phyloP scores from a whole-genome alignment of 2,113 vertebrate genomes.

The Melanocharis versteri region DNA sequence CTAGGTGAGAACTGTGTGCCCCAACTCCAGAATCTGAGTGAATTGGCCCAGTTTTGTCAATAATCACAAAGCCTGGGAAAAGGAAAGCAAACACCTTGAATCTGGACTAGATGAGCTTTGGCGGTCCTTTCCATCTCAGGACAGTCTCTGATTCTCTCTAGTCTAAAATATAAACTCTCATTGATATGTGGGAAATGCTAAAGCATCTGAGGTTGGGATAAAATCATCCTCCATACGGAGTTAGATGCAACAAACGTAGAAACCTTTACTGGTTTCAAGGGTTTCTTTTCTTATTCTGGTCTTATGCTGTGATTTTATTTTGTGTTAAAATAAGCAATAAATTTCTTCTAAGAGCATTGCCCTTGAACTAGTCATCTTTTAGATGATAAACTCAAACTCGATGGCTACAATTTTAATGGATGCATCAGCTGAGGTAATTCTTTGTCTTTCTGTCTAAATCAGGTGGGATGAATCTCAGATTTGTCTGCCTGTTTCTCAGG shows the following conservation, averaged over 20 bases:
- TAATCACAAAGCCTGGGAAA: not conserved
- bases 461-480: not conserved
- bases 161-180: not conserved
- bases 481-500: not conserved
- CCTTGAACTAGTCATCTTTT: not conserved
- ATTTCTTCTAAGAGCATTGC: not conserved
- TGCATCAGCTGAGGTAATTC: not conserved
- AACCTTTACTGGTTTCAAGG: not conserved
- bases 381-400: not conserved
- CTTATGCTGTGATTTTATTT: not conserved
- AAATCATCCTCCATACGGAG: not conserved
- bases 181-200: rapidly evolving
- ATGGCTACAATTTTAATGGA: not conserved
- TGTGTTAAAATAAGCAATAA: not conserved
- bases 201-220: not conserved
- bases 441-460: not conserved
- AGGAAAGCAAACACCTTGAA: not conserved
- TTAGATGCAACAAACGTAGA: not conserved
- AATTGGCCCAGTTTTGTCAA: not conserved
- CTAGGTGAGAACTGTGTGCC: not conserved
- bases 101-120: not conserved
- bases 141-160: not conserved
- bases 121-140: not conserved
- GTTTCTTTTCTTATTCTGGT: not conserved
- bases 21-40: not conserved